Conservation (phyloP, 2,888 invertebrate species). For the Hybos culiciformis region DNA sequence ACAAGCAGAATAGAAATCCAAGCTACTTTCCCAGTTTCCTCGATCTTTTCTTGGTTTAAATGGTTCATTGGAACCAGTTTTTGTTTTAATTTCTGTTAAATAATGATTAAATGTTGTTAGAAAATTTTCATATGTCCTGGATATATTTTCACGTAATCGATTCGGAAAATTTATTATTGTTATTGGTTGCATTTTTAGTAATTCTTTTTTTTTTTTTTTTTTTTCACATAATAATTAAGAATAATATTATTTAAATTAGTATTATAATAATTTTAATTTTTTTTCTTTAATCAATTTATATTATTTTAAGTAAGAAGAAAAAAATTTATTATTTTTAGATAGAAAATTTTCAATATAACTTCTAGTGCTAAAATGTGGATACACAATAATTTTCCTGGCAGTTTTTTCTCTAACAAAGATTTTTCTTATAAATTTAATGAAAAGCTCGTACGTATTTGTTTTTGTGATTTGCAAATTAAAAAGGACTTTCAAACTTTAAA, state of each 20-base stretch:
- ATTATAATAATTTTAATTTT: background rate
- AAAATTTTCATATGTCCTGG: background rate
- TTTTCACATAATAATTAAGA: background rate
- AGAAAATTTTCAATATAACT: too few species aligned
- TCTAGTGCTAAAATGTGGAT: too few species aligned
- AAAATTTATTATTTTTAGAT: too few species aligned
- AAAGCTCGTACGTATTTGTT: too few species aligned
- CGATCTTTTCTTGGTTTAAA: constrained; percentile 57
- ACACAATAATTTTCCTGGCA: too few species aligned
- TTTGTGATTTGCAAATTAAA: too few species aligned
- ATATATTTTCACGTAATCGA: background rate
- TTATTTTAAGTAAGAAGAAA: too few species aligned
- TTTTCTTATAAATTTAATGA: too few species aligned
- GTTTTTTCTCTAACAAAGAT: too few species aligned
- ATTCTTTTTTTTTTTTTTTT: background rate
- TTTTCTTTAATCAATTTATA: too few species aligned
- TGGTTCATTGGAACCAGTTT: constrained; percentile 20
- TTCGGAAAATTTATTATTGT: too few species aligned
- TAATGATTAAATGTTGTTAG: background rate
- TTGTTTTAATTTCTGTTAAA: background rate
- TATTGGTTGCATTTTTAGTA: background rate
- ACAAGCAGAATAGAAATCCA: constrained; percentile 66
- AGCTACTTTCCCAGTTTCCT: constrained; percentile 59
- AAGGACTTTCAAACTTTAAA: too few species aligned
- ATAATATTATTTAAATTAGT: background rate